phyloP scores from a whole-genome alignment of 2,797 vertebrate species.

The Poecilia wingei region DNA sequence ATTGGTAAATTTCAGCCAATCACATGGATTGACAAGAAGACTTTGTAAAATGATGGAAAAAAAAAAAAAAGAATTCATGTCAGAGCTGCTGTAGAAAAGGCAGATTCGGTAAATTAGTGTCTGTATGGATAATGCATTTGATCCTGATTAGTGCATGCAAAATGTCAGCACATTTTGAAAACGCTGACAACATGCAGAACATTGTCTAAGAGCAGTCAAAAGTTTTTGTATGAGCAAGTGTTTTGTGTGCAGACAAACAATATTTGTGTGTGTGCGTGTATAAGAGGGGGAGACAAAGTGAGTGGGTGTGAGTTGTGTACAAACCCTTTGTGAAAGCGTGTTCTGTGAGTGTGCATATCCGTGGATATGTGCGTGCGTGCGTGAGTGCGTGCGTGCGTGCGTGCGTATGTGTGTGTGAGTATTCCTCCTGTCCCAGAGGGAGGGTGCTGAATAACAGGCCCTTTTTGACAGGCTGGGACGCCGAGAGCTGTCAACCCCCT shows the following conservation, averaged over 20 bases:
- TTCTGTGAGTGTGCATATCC: constrained; percentile 46
- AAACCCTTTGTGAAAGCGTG: constrained; percentile 62
- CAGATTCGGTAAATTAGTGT: constrained; percentile 80
- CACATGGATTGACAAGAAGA: constrained; percentile 78
- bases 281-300: constrained; percentile 26
- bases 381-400: constrained; percentile 21
- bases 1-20: constrained; percentile 83
- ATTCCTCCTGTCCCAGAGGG: constrained; percentile 80
- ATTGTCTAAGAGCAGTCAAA: constrained; percentile 83
- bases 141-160: constrained; percentile 85
- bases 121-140: constrained; percentile 83
- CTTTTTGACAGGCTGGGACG: constrained; percentile 92
- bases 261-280: constrained; percentile 50
- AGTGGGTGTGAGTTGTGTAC: constrained; percentile 58
- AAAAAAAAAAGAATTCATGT: constrained; percentile 65
- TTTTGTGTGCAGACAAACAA: constrained; percentile 52
- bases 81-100: constrained; percentile 72
- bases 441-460: constrained; percentile 86
- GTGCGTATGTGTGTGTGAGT: constrained; percentile 34
- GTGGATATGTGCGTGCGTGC: constrained; percentile 19
- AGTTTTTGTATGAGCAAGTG: constrained; percentile 78
- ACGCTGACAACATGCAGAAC: constrained; percentile 83
- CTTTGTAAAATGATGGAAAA: constrained; percentile 66
- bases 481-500: constrained; percentile 92
- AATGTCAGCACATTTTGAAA: constrained; percentile 82